A percentile compares a stretch with the other conserved stretches of the same genome.
These are phyloP conservation scores for Atopsyche davidsoni DNA, from an alignment of 1,140 invertebrate species.

Conservation along the genomic window DNA sequence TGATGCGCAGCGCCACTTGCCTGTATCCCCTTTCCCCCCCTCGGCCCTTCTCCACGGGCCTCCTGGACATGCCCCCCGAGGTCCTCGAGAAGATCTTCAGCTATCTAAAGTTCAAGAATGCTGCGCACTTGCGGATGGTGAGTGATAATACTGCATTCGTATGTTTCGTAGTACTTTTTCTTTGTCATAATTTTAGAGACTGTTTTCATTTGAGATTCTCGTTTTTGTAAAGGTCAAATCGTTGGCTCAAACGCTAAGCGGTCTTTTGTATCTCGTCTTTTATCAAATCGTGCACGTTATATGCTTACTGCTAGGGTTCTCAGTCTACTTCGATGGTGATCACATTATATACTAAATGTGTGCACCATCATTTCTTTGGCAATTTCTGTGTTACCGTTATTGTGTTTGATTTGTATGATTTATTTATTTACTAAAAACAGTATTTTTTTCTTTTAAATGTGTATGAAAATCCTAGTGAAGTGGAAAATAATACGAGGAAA, in stretches of 20 bases:
- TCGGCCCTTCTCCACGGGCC: constrained; percentile 33
- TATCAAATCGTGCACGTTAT: too few species aligned
- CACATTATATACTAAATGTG: too few species aligned
- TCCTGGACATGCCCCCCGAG: constrained; percentile 72
- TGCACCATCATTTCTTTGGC: too few species aligned
- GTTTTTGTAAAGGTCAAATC: background rate
- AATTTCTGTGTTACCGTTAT: too few species aligned
- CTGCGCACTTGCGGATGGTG: constrained; percentile 71
- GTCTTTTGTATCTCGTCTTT: too few species aligned
- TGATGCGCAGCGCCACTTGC: constrained; percentile 52
- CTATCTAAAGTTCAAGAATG: constrained; percentile 67
- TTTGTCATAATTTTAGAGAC: background rate
- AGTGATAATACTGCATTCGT: constrained; percentile 40
- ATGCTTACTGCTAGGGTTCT: too few species aligned
- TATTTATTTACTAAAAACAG: too few species aligned
- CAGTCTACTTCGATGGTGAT: too few species aligned
- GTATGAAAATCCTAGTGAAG: too few species aligned
- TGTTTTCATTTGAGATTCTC: constrained; percentile 5
- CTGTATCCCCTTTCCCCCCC: constrained; percentile 51
- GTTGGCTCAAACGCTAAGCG: background rate
- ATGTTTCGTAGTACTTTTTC: background rate
- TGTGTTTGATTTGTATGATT: too few species aligned
- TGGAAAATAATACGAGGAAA: too few species aligned
- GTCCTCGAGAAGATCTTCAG: constrained; percentile 71
- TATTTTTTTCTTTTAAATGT: too few species aligned